Evolutionary conservation across 2,113 vertebrate genomes (phyloP).

Genomic region (Pelusios castaneus): DNA sequence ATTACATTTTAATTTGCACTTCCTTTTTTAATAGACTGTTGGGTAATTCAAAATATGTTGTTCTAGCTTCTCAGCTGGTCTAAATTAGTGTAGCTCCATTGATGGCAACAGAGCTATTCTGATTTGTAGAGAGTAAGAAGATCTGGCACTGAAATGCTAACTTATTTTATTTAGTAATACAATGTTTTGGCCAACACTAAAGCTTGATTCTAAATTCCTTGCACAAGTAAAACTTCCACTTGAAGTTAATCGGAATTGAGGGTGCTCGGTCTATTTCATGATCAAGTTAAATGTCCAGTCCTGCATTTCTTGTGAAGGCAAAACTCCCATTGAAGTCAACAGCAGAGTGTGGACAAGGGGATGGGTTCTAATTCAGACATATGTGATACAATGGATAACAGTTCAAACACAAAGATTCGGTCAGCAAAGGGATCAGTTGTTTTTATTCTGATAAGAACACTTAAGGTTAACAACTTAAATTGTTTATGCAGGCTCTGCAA

Average conservation of each 20-base stretch:
- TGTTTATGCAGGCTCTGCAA: not conserved
- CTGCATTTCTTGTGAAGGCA: not conserved
- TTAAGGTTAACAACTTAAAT: not conserved
- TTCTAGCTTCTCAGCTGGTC: not conserved
- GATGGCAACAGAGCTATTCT: not conserved
- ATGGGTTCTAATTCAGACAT: not conserved
- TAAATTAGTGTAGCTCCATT: not conserved
- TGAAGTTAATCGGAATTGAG: not conserved
- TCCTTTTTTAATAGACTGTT: not conserved
- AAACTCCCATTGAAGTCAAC: not conserved
- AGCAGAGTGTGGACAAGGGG: not conserved
- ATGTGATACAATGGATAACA: not conserved
- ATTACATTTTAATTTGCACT: not conserved
- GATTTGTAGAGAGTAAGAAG: not conserved
- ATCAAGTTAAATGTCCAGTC: not conserved
- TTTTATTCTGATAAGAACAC: constrained; percentile 27
- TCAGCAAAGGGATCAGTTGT: not conserved
- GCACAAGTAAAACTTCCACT: not conserved
- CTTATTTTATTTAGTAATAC: not conserved
- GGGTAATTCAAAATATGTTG: not conserved
- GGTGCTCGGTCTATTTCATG: not conserved
- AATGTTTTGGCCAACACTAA: not conserved
- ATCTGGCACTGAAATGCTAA: not conserved
- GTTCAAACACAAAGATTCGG: not conserved
- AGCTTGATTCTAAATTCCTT: not conserved